phyloP scores from a whole-genome alignment of 2,113 vertebrate species.

The Nothoprocta pentlandii region DNA sequence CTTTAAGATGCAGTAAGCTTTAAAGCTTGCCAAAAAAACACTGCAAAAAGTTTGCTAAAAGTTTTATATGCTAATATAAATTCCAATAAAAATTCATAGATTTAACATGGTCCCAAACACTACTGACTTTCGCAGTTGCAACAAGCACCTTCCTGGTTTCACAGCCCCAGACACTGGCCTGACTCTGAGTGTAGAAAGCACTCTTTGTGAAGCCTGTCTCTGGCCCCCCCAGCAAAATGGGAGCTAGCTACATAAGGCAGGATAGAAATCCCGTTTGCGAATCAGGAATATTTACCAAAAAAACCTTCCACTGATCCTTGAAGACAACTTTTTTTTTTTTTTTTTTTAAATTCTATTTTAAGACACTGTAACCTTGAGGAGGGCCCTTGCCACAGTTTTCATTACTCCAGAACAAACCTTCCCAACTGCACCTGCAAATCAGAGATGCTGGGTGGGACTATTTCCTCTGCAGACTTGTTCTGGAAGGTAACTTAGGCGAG shows the following conservation, averaged over 20 bases:
- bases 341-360: neutral
- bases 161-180: neutral
- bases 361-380: neutral
- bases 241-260: neutral
- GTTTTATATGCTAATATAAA: neutral
- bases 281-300: neutral
- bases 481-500: neutral
- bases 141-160: neutral
- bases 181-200: neutral
- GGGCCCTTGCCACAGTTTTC: neutral
- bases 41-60: neutral
- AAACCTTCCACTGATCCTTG: neutral
- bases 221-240: neutral
- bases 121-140: neutral
- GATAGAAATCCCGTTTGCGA: neutral
- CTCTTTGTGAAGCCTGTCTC: neutral
- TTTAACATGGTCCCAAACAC: neutral
- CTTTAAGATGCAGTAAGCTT: neutral
- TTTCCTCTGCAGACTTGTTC: neutral
- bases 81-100: neutral
- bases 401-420: neutral
- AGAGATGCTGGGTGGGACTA: neutral
- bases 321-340: neutral
- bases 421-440: neutral
- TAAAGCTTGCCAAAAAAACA: neutral